Evolutionary conservation across 2,113 vertebrate species (phyloP), one percentile per base, ranked within the genome.

Genomic region (Serilophus lunatus): DNA sequence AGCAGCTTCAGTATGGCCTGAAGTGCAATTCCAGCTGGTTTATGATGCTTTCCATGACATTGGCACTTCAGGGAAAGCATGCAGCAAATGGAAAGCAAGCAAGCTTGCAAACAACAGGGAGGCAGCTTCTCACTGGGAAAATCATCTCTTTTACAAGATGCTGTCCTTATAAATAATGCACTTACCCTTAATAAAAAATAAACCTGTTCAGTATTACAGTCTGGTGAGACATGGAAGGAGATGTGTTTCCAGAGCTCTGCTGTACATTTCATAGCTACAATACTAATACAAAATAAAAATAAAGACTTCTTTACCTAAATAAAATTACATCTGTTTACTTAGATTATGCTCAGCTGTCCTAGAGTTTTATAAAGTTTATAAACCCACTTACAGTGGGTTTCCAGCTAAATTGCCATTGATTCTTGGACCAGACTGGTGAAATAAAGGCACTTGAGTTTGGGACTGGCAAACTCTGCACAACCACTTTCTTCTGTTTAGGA

Each of bases 401-500:
- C 61, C 81, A 91, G 60, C 50, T 51, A 56, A 45, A n/a, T 38
- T 81, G 51, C 59, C 59, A 54, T 38, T 33, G 51, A 63, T 59
- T 77, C 31, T 81, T 87, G 64, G 20, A 36, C 63, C 66, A 65
- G 31, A 69, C 80, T 59, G 59, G 44, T 87, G 68, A 81, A 44
- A 31, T 57, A 54, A 82, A 78, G 66, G 56, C 86, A 57, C 47
- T 66, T 56, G 31, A 28, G 24, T 72, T 66, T 57, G 57, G 86
- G 60, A 64, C 92, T 86, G 56, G 81, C 68, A 79, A 26, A 57
- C 36, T 92, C 59, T 88, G 72, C 57, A 84, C 79, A 88, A 89
- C 49, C 57, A 57, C 38, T 90, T 91, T 88, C 96, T 95, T 88
- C 94, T 93, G 24, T 86, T 81, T 51, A 86, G 94, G 72, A 94